Evolutionary conservation across 2,888 invertebrate species (phyloP), one percentile per base, ranked within the genome.

Genomic region (Cactoblastis cactorum): DNA sequence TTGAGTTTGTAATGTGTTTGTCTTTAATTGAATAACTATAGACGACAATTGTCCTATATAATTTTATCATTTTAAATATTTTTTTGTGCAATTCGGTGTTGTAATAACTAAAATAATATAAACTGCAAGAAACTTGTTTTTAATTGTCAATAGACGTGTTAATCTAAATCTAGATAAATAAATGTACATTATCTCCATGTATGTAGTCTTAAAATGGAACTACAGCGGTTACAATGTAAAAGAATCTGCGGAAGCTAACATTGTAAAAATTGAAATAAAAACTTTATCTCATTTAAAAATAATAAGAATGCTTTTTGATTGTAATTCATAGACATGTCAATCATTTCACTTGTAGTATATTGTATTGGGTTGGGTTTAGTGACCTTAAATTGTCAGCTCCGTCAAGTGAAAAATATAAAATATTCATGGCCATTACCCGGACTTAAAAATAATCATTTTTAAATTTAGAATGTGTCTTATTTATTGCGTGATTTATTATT

Each of bases 321-420:
- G 38, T 37, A 28, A 4, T 17, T 64, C 65, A 57, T 58, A 62
- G 53, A 62, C 54, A 65, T 65, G 74, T 69, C 76, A 74, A 71
- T 77, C 74, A 74, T 51, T n/a, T 65, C 63, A 59, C 63, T 65
- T 61, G 58, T 51, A n/a, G n/a, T n/a, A n/a, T 55, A 63, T 69
- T 70, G 73, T 74, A 76, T 66, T 52, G 51, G 59, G 58, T 64
- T 45, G 50, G 52, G 28, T 43, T 45, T 50, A 28, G 46, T 56
- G 71, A 70, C 74, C 74, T 76, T 65, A 62, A 22, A 34, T 47
- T 47, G 46, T 47, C 46, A 47, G 35, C 22, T 19, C 35, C 37
- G 46, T 47, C 46, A 47, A 24, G 46, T 47, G 46, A 24, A 47
- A 47, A 47, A 24, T 37, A 37, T 9, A 37, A 18, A 35, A 47